These are phyloP conservation scores for Catharus minimus DNA, from an alignment of 2,113 vertebrate genomes.

Conservation along the genomic window DNA sequence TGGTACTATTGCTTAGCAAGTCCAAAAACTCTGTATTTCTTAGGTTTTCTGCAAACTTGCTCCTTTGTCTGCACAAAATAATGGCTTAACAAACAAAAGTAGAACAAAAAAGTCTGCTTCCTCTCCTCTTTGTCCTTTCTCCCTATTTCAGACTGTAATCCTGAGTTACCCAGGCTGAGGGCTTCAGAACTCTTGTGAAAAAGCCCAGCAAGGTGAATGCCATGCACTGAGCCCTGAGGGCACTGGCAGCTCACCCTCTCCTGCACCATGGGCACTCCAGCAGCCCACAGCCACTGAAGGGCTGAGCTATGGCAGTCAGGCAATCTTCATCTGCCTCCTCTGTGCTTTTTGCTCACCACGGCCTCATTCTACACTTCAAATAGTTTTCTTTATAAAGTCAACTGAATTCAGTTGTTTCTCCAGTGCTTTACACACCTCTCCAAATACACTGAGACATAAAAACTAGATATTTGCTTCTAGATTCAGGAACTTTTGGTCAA, in stretches of 20 bases:
- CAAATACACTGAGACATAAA: accelerated
- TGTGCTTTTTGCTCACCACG: not conserved
- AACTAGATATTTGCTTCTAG: not conserved
- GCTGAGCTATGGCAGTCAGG: not conserved
- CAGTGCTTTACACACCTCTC: not conserved
- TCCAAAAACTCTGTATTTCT: slow-evolving; percentile 58
- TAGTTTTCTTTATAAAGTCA: not conserved
- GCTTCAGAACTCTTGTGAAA: not conserved
- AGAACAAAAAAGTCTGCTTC: not conserved
- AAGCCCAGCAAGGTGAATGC: not conserved
- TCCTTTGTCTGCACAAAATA: slow-evolving; percentile 62
- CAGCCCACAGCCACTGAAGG: not conserved
- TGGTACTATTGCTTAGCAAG: slow-evolving; percentile 38
- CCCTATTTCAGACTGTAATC: not conserved
- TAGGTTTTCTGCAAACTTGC: slow-evolving; percentile 42
- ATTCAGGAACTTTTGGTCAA: not conserved
- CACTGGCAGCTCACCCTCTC: not conserved
- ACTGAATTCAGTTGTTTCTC: not conserved
- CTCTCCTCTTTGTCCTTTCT: slow-evolving; percentile 18
- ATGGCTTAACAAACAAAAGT: not conserved
- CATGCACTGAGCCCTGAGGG: accelerated
- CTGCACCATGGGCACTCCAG: not conserved
- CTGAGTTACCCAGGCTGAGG: not conserved
- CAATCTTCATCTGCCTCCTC: not conserved
- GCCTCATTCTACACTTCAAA: not conserved